These are phyloP conservation scores for Rambutsinella grinnellia DNA, from an alignment of 2,888 invertebrate genomes.

Conservation along the genomic window DNA sequence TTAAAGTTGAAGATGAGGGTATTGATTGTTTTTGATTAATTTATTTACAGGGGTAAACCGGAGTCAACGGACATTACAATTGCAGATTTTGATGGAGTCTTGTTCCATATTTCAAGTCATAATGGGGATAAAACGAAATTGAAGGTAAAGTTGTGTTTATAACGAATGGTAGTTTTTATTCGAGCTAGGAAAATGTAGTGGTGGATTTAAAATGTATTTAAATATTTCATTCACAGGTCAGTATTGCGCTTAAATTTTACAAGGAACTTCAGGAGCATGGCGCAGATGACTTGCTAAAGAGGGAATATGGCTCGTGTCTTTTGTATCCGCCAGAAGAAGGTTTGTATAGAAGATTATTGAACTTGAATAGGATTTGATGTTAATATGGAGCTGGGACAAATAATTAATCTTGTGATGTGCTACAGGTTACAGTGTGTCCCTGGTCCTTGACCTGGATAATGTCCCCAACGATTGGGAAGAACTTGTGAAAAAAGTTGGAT, in stretches of 20 bases:
- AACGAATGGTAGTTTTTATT: background rate
- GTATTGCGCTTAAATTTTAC: slow-evolving; percentile 98
- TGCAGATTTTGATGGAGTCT: slow-evolving; percentile 98
- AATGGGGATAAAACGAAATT: slow-evolving; percentile 97
- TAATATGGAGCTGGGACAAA: too few relatives aligned
- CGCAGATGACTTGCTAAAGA: slow-evolving; percentile 94
- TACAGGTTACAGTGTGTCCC: slow-evolving; percentile 92
- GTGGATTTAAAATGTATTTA: background rate
- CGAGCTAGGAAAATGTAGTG: too few relatives aligned
- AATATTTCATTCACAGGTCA: slow-evolving; percentile 78
- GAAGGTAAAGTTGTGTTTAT: slow-evolving; percentile 79
- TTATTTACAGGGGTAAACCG: slow-evolving; percentile 85
- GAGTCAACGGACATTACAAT: slow-evolving; percentile 95
- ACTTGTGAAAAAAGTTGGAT: slow-evolving; percentile 90
- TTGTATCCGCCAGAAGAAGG: slow-evolving; percentile 89
- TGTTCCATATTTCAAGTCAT: slow-evolving; percentile 98
- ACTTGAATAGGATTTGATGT: slow-evolving; percentile 4
- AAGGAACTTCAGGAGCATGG: slow-evolving; percentile 98
- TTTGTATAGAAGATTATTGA: slow-evolving; percentile 69
- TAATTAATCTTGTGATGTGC: slow-evolving; percentile 7
- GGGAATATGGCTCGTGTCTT: slow-evolving; percentile 86
- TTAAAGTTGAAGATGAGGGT: background rate
- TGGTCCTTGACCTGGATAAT: slow-evolving; percentile 92
- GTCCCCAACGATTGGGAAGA: slow-evolving; percentile 92
- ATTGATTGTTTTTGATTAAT: slow-evolving; percentile 51